phyloP scores from a whole-genome alignment of 2,888 invertebrate genomes.

The Zygothrica quintamaculata region DNA sequence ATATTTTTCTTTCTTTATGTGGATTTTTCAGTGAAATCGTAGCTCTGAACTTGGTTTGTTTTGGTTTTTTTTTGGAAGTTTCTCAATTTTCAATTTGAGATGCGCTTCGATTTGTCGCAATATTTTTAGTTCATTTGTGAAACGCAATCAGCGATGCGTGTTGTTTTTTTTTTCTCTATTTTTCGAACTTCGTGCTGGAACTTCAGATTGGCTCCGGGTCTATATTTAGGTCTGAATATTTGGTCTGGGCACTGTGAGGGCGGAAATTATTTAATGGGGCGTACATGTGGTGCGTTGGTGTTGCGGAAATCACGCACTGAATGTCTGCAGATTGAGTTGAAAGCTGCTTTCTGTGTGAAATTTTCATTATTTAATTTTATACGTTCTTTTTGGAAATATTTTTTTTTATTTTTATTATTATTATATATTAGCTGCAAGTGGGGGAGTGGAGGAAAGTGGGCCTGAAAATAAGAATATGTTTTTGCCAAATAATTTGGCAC shows the following conservation, averaged over 20 bases:
- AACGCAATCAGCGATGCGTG: constrained; percentile 67
- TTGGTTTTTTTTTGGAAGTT: too few relatives aligned
- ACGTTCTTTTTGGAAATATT: constrained; percentile 49
- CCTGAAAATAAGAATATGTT: constrained; percentile 46
- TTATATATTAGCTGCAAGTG: constrained; percentile 57
- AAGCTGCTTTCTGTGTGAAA: constrained; percentile 51
- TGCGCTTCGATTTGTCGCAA: constrained; percentile 58
- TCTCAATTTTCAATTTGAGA: constrained; percentile 61
- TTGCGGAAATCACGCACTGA: constrained; percentile 79
- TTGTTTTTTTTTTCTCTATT: too few relatives aligned
- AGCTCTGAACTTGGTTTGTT: constrained; percentile 18
- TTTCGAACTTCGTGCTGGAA: constrained; percentile 1
- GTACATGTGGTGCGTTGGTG: constrained; percentile 64
- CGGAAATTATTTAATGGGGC: constrained; percentile 83
- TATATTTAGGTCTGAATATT: constrained; percentile 11
- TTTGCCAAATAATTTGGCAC: constrained; percentile 22
- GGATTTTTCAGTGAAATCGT: constrained; percentile 59
- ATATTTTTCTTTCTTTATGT: constrained; percentile 5
- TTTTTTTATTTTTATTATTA: too few relatives aligned
- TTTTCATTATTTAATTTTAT: constrained; percentile 72
- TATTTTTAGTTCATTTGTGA: constrained; percentile 74
- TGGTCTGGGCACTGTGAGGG: constrained; percentile 47
- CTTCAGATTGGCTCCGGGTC: constrained; percentile 38
- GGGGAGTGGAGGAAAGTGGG: constrained; percentile 41
- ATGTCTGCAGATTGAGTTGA: constrained; percentile 44